Evolutionary conservation across 30 jellyfish, hydroid and myxozoan species (phyloP), one percentile per base, ranked within the genome.

Genomic region (Cassiopea xamachana): DNA sequence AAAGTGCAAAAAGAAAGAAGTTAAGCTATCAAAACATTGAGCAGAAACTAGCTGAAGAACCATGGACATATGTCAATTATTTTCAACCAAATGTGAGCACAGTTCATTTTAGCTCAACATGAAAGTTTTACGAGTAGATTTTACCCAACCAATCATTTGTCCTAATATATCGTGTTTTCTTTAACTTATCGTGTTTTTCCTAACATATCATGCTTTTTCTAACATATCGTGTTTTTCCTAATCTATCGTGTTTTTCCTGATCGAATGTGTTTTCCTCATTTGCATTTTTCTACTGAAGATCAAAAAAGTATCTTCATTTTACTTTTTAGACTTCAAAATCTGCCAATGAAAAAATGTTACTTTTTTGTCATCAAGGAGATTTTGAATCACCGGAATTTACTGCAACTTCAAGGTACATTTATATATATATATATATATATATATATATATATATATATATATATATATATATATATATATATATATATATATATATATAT

Each of bases 361-460:
- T 95, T 51, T 89, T 72, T 16, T 95, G 99, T 84, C 98, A 91
- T 69, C 99, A 95, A 77, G 45, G 60, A 50, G 98, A 95, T 67
- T 95, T 95, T 89, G 99, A 95, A 68, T 84, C 99, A n/a, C 99
- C 99, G 6, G 99, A 95, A 51, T 91, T 95, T 58, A 95, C 97
- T 43, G 94, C 96, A 12, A 95, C 99, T 0, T 95, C 99, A 60
- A 79, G 99, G 99, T 95, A 64, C 27, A 7, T 64, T 16, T 55
- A 55, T 55, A 55, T 10, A 55, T 10, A 55, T 55, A 15, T 19
- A 18, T 59, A 39, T 12, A 8, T 44, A 44, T 72, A 19, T 14
- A n/a, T 48, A 76, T 46, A 6, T 9, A 51, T 4, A 9, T n/a
- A n/a, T n/a, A n/a, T n/a, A n/a, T n/a, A n/a, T n/a, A n/a, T n/a